Base-by-base conservation (phyloP, 2,888 invertebrate genomes). In the Chymomyza caudatula region DNA sequence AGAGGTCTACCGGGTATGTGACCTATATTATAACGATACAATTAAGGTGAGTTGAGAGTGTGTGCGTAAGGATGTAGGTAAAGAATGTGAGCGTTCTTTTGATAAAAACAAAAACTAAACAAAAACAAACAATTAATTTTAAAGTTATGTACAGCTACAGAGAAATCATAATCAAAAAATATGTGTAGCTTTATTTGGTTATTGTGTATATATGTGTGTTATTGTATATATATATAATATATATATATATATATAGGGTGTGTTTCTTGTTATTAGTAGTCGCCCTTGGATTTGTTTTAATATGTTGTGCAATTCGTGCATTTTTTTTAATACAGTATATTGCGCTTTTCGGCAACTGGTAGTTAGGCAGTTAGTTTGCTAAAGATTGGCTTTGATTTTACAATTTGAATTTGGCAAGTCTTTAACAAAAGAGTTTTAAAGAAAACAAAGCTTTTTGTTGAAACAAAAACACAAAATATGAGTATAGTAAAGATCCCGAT, bases 1-100 rank as follows among this genome's bases (percentile, higher is more conserved):
- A 92, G 91, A 91, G 92, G 92, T 91, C 92, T 92, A 91, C 92
- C 93, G 90, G 92, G 92, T 91, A 93, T 91, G 90, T 92, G 92
- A 91, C 93, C 93, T 93, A 92, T 86, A 88, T 87, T 63, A 51
- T 51, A 51, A 71, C 68, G 67, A 74, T 82, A 83, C 77, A 84
- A 84, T 82, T 78, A 80, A 82, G 81, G 79, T 83, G 83, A 81
- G 80, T 78, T 77, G 77, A 80, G 73, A 77, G 73, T 72, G 73
- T 76, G 78, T 79, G 82, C 78, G 67, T 77, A 59, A 67, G 65
- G 62, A 59, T 52, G 13, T 49, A 43, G 22, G 53, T 17, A 19
- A 29, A 60, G 59, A 29, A 51, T 71, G 67, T 63, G 70, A 71
- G 74, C 63, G 17, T 51, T 51, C 51, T 51, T 51, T 51, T 13